Conservation (phyloP, 1,140 invertebrate genomes). For the Cryptotermes secundus region DNA sequence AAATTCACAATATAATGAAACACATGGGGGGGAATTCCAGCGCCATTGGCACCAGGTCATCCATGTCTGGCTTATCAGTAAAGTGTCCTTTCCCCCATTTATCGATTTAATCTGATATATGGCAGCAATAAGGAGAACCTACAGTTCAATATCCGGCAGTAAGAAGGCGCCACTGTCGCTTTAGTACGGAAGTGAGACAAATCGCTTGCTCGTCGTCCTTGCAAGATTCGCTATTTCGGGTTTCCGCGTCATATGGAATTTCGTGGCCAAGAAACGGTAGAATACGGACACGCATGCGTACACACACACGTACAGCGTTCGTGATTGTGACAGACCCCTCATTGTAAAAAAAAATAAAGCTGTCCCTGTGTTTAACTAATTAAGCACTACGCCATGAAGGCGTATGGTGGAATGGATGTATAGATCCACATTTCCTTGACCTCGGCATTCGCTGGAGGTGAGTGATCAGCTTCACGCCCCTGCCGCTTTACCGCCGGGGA, state of each 20-base stretch:
- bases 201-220: neutral
- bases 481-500: no score
- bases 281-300: neutral
- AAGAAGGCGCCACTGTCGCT: neutral
- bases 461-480: no score
- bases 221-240: neutral
- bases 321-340: no score
- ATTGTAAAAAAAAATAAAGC: no score
- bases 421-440: no score
- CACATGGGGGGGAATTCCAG: neutral
- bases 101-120: neutral
- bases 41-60: neutral
- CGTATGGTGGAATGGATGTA: no score
- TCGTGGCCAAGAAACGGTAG: neutral
- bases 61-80: no score
- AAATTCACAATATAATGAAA: neutral
- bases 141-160: neutral
- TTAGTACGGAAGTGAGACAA: neutral
- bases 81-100: neutral
- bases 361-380: no score
- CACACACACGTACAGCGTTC: neutral
- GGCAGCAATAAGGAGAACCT: neutral
- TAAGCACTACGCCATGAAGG: no score
- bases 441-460: no score
- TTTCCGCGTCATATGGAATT: neutral